phyloP scores from a whole-genome alignment of 1,140 invertebrate species.

The Orussus abietinus region DNA sequence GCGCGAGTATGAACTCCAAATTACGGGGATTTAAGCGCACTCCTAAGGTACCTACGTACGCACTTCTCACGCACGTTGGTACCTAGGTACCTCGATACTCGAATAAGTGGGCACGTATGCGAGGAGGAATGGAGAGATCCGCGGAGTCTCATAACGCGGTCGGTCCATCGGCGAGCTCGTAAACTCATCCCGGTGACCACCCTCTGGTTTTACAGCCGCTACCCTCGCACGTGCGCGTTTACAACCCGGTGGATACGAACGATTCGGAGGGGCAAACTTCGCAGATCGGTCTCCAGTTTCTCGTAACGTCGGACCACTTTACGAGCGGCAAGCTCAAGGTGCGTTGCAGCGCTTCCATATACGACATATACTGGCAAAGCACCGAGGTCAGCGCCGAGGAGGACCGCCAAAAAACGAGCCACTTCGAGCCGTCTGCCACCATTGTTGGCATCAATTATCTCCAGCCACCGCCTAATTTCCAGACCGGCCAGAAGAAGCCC shows the following conservation, averaged over 20 bases:
- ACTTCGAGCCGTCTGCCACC: constrained; percentile 39
- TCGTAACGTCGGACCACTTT: constrained; percentile 56
- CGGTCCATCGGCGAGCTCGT: too few relatives aligned
- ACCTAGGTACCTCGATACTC: constrained; percentile 5
- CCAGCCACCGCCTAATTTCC: constrained; percentile 50
- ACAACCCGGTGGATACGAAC: constrained; percentile 35
- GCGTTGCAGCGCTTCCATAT: constrained; percentile 61
- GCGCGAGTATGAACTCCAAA: too few relatives aligned
- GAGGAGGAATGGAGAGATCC: constrained; percentile 1
- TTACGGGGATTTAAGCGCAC: background rate
- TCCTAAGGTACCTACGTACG: constrained; percentile 1
- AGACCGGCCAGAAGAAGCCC: constrained; percentile 49
- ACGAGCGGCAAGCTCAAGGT: constrained; percentile 58
- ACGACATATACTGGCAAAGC: constrained; percentile 61
- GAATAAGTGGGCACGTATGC: background rate
- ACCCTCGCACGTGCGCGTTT: constrained; percentile 31
- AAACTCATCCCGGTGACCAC: too few relatives aligned
- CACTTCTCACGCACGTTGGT: constrained; percentile 11
- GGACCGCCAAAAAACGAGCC: constrained; percentile 43
- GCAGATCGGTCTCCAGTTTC: constrained; percentile 54
- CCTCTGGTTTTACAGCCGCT: constrained; percentile 27
- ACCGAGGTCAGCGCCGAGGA: constrained; percentile 59
- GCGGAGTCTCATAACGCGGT: background rate
- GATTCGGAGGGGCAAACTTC: constrained; percentile 40
- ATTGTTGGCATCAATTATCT: constrained; percentile 49